Base-by-base conservation (phyloP, 2,797 vertebrate genomes). In the Megalops cyprinoides region DNA sequence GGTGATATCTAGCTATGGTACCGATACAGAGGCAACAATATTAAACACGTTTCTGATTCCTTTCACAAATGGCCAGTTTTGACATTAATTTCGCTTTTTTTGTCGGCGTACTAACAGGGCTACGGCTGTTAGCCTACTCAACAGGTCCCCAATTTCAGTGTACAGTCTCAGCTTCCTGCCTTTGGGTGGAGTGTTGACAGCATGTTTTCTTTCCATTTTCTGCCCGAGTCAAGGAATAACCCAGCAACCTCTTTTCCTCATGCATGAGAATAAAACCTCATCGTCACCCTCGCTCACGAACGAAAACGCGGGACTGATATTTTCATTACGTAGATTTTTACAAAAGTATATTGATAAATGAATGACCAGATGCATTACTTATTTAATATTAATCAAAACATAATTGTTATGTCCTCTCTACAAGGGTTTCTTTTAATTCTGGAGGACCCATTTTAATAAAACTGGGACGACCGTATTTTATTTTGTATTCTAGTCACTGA, bases 131-230 rank as follows among this genome's bases (percentile, higher is more conserved):
- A n/a, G 62, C 31, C n/a, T 58, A 56, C 69, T 79, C 76, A 84
- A 81, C 82, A 84, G 82, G 82, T 84, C 76, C 74, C 77, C 79
- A 71, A 65, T 48, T 48, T 67, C 25, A 69, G 77, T 48, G 46
- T n/a, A 51, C 55, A 74, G n/a, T 74, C 14, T 25, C 69, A 3
- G 55, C 80, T 82, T 84, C 83, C 83, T 82, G 39, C 48, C 44
- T 67, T 48, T 62, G 80, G 83, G 78, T 73, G 80, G 58, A 60
- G 77, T 74, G 83, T 76, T 76, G 77, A 84, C 77, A 65, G 65
- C 65, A 20, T 67, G 81, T 74, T 77, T 69, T 78, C 28, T 56
- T 65, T 71, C 14, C 74, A 18, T 76, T 74, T 75, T 49, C 53
- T 67, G 44, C 9, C 39, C 60, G 34, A n/a, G 23, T 76, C 37